Conservation (phyloP, 2,888 invertebrate species). For the Eupithecia subfuscata region DNA sequence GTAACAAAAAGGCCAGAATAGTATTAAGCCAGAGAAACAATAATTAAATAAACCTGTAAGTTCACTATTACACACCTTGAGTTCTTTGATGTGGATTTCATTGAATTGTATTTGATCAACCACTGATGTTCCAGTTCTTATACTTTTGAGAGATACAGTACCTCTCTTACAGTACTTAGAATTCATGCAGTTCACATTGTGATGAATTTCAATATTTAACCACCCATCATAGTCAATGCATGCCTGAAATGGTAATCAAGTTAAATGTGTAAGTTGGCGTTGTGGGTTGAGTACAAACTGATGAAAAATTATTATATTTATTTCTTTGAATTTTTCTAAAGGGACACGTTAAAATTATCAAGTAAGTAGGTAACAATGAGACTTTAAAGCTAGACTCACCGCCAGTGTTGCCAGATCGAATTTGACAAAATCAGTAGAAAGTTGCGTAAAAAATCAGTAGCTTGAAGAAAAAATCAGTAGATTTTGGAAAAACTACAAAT, state of each 20-base stretch:
- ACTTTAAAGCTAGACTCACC: slow-evolving; percentile 35
- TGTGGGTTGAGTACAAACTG: background rate
- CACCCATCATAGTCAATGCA: slow-evolving; percentile 89
- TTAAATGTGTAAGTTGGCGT: background rate
- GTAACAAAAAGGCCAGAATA: slow-evolving; percentile 30
- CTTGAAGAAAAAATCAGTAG: no score
- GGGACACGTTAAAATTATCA: no score
- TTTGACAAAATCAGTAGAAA: no score
- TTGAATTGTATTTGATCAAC: slow-evolving; percentile 86
- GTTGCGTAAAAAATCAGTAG: no score
- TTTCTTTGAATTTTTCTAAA: no score
- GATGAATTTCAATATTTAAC: slow-evolving; percentile 88
- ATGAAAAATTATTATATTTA: background rate
- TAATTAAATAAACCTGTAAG: slow-evolving; percentile 16
- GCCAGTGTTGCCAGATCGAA: no score
- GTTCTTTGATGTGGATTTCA: slow-evolving; percentile 79
- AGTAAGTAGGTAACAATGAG: no score
- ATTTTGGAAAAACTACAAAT: no score
- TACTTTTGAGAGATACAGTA: slow-evolving; percentile 88
- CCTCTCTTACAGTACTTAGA: slow-evolving; percentile 86
- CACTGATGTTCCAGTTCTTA: slow-evolving; percentile 86
- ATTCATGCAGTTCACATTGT: slow-evolving; percentile 84
- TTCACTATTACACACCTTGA: slow-evolving; percentile 73
- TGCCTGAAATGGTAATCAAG: slow-evolving; percentile 53
- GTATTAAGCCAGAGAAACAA: background rate